Evolutionary conservation across 2,888 invertebrate genomes (phyloP), one percentile per base, ranked within the genome.

Genomic region (Drosophila fungiperda): DNA sequence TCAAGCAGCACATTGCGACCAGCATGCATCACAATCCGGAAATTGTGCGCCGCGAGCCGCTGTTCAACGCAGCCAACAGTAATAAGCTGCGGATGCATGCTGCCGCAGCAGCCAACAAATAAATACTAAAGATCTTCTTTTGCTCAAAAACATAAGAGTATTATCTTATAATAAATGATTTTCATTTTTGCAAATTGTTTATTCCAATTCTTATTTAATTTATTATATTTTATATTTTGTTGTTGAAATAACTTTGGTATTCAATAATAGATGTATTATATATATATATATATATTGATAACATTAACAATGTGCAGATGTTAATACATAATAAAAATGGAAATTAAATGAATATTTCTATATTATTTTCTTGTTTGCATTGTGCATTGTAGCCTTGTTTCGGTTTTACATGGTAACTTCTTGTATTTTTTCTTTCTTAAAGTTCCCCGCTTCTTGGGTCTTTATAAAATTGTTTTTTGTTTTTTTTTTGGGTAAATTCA

Each of bases 1-100:
- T 97, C 0, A 95, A 96, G 89, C 94, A 95, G 48, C 97, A 97
- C 87, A 96, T 97, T 96, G 77, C 87, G 38, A 68, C 74, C 50
- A 87, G 76, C 11, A 74, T 89, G 32, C 97, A 97, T 91, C 91
- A 96, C 42, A 96, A 96, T 62, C 97, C 97, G 81, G 96, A 96
- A 0, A 97, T 97, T 76, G 96, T 97, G 0, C 96, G 97, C 0
- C 97, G 97, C 90, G 96, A 97, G 89, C 97, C 97, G 0, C 94
- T 96, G 57, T 94, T 97, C 17, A 86, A 64, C 38, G 60, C 71
- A 3, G 75, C 70, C 12, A 82, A 78, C 59, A 66, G 42, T 33
- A 55, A 42, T n/a, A 78, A 76, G 59, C 38, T 78, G 36, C 42
- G 53, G 17, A 45, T 60, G 26, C 42, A 29, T 1, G 48, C 50